Percentiles rank a stretch among this genome's conserved stretches.
Evolutionary conservation across 2,888 invertebrate genomes (phyloP).

Genomic region (Eupithecia tripunctaria): DNA sequence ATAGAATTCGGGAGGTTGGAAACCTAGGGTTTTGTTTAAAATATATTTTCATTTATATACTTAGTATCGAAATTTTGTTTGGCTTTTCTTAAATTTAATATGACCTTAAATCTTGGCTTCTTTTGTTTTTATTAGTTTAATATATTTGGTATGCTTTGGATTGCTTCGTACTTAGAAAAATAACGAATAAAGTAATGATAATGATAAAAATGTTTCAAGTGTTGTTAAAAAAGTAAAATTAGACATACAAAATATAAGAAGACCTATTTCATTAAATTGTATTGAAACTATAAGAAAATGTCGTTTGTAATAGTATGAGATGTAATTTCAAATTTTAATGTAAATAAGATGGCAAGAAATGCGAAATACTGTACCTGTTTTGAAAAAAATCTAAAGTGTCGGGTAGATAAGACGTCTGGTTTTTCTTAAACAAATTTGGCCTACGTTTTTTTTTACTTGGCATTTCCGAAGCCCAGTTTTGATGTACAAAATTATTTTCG

Average conservation of each 20-base stretch:
- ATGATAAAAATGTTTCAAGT: slow-evolving; percentile 41
- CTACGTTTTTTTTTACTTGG: slow-evolving; percentile 20
- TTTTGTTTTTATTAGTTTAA: slow-evolving; percentile 43
- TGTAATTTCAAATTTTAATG: slow-evolving; percentile 61
- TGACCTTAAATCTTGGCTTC: slow-evolving; percentile 55
- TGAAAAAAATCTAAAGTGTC: slow-evolving; percentile 34
- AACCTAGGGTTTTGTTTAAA: slow-evolving; percentile 51
- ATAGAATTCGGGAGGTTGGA: slow-evolving; percentile 55
- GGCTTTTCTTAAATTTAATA: slow-evolving; percentile 56
- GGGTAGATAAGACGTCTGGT: slow-evolving; percentile 15
- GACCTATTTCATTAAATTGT: slow-evolving; percentile 47
- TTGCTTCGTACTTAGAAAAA: slow-evolving; percentile 74
- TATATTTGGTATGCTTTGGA: slow-evolving; percentile 61
- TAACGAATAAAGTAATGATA: slow-evolving; percentile 45
- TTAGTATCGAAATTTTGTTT: slow-evolving; percentile 46
- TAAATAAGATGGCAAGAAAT: slow-evolving; percentile 67
- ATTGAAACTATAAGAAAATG: slow-evolving; percentile 55
- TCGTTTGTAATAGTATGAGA: slow-evolving; percentile 50
- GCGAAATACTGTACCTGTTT: slow-evolving; percentile 77
- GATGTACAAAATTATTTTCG: not conserved
- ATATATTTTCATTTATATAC: slow-evolving; percentile 47
- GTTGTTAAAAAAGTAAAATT: slow-evolving; percentile 51
- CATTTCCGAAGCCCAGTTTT: not conserved
- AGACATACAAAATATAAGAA: slow-evolving; percentile 55
- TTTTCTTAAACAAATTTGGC: slow-evolving; percentile 18